Percentiles rank a stretch among this genome's conserved stretches.
phyloP scores from a whole-genome alignment of 2,113 vertebrate species.

The Labeo catla region DNA sequence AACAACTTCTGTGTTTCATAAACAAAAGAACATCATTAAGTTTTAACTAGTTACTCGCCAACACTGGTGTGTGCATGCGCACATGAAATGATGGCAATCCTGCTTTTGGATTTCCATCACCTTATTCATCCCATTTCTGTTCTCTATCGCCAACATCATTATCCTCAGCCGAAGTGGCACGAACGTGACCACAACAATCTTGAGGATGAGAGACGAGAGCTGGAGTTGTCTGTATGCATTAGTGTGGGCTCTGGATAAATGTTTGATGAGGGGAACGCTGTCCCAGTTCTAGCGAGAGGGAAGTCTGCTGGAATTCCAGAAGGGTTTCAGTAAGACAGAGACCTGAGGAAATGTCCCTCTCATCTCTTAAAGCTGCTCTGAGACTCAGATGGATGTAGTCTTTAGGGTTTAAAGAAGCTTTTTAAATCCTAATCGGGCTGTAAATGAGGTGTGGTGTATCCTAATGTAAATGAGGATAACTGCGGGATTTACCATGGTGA shows the following conservation, averaged over 20 bases:
- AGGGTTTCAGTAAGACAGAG: constrained; percentile 10
- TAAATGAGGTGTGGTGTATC: background rate
- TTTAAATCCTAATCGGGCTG: background rate
- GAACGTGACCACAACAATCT: constrained; percentile 24
- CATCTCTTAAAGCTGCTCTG: background rate
- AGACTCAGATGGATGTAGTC: constrained; percentile 14
- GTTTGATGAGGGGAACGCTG: constrained; percentile 43
- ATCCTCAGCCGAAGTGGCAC: constrained; percentile 6
- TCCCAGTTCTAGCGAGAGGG: constrained; percentile 31
- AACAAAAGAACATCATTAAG: background rate
- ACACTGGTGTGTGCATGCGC: background rate
- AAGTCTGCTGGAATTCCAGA: constrained; percentile 17
- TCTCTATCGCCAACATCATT: background rate
- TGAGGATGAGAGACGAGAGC: background rate
- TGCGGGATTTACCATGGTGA: constrained; percentile 6
- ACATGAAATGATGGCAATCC: background rate
- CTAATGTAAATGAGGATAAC: constrained; percentile 10
- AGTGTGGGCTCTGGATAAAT: constrained; percentile 43
- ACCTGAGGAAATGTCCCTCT: constrained; percentile 10
- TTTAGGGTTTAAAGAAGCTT: background rate
- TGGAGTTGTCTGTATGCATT: constrained; percentile 26
- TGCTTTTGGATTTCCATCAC: background rate
- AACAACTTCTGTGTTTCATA: background rate
- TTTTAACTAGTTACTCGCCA: background rate
- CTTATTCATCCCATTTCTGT: background rate